Evolutionary conservation across 1,140 invertebrate species (phyloP).

Genomic region (Mya arenaria): DNA sequence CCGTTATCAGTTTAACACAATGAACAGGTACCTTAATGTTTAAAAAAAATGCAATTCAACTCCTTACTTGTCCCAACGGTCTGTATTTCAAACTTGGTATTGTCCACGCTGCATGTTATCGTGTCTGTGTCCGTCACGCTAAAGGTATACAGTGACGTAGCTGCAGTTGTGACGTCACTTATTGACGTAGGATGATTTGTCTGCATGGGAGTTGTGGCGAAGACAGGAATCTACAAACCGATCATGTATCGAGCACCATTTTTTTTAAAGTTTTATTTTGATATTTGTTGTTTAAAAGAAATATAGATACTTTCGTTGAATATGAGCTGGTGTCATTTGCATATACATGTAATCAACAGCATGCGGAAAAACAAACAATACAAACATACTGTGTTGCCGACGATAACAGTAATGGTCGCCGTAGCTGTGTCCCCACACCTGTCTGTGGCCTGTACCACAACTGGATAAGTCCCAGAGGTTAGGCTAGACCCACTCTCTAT

Average conservation of each 20-base stretch:
- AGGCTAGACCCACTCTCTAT: conserved; percentile 13
- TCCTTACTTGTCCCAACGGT: background rate
- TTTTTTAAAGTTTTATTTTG: background rate
- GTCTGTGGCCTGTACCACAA: conserved; percentile 19
- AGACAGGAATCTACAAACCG: conserved; percentile 26
- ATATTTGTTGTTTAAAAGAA: too few relatives aligned
- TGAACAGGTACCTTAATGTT: too few relatives aligned
- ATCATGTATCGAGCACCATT: background rate
- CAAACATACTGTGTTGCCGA: conserved; percentile 23
- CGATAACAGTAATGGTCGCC: conserved; percentile 28
- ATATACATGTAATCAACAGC: too few relatives aligned
- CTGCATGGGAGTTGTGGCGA: background rate
- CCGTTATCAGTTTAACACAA: too few relatives aligned
- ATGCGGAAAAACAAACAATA: too few relatives aligned
- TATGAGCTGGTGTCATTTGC: too few relatives aligned
- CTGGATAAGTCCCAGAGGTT: conserved; percentile 15
- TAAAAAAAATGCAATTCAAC: too few relatives aligned
- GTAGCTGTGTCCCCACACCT: background rate
- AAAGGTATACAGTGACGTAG: conserved; percentile 17
- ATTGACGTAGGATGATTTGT: background rate
- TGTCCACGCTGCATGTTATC: conserved; percentile 27
- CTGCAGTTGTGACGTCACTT: conserved; percentile 10
- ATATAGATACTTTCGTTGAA: too few relatives aligned
- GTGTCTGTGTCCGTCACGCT: conserved; percentile 24
- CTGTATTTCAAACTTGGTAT: conserved; percentile 29